phyloP scores from a whole-genome alignment of 2,113 vertebrate genomes.

The Poeciliopsis prolifica region DNA sequence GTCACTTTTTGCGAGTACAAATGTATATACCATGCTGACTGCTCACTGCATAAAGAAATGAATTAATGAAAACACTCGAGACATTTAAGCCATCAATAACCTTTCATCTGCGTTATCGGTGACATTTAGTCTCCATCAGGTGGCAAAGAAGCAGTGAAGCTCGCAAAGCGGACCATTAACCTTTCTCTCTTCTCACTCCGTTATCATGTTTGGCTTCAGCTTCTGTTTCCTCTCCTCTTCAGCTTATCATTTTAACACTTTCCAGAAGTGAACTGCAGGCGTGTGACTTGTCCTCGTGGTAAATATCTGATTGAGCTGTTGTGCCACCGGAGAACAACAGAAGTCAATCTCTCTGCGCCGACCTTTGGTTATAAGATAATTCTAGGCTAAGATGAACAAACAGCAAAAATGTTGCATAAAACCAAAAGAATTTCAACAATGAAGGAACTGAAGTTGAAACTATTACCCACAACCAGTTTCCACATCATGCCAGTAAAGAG shows the following conservation, averaged over 20 bases:
- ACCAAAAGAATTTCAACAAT: background rate
- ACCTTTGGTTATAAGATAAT: background rate
- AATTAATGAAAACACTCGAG: too few species aligned
- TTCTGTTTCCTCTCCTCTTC: slow-evolving; percentile 13
- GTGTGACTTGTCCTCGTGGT: slow-evolving; percentile 40
- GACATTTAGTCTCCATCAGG: background rate
- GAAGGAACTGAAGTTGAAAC: background rate
- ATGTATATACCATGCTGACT: too few species aligned
- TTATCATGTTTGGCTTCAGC: background rate
- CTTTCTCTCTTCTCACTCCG: background rate
- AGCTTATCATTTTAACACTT: slow-evolving; percentile 40
- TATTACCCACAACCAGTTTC: background rate
- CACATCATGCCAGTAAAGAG: background rate
- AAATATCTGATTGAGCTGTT: slow-evolving; percentile 8
- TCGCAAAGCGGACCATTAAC: background rate
- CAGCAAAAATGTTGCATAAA: background rate
- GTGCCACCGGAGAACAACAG: background rate
- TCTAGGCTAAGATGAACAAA: background rate
- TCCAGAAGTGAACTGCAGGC: slow-evolving; percentile 19
- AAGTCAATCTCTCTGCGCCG: slow-evolving; percentile 5
- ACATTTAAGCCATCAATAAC: too few species aligned
- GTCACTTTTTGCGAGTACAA: background rate
- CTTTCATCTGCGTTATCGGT: background rate
- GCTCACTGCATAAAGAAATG: too few species aligned
- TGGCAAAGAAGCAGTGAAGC: background rate